phyloP scores from a whole-genome alignment of 1,140 invertebrate genomes.

The Drosophila funebris region DNA sequence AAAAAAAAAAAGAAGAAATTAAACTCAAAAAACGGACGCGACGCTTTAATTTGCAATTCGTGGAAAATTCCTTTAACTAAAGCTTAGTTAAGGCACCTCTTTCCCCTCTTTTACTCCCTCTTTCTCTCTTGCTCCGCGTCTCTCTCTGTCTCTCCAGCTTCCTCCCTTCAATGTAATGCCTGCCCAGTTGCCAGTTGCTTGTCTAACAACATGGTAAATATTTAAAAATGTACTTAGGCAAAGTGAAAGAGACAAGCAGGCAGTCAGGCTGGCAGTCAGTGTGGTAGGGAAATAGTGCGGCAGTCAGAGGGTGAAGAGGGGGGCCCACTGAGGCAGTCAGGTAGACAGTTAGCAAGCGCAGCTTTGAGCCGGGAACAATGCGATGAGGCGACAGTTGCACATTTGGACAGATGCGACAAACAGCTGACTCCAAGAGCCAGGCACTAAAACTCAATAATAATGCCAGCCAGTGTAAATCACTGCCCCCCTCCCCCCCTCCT shows the following conservation, averaged over 20 bases:
- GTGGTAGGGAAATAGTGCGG: conserved; percentile 4
- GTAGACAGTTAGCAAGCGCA: conserved; percentile 60
- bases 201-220: conserved; percentile 73
- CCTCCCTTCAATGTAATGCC: neutral
- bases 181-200: conserved; percentile 49
- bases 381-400: conserved; percentile 70
- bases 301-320: neutral
- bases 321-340: neutral
- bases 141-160: neutral
- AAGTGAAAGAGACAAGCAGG: conserved; percentile 79
- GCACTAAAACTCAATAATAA: conserved; percentile 70
- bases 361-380: conserved; percentile 35
- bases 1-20: conserved; percentile 17
- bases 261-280: conserved; percentile 18
- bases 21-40: conserved; percentile 27
- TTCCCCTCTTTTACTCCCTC: neutral
- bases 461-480: conserved; percentile 70
- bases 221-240: conserved; percentile 81
- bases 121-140: neutral
- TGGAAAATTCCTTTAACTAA: conserved; percentile 68
- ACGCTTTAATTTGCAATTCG: conserved; percentile 80
- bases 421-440: conserved; percentile 54
- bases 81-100: conserved; percentile 49
- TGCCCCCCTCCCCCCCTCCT: neutral
- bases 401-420: conserved; percentile 68